phyloP scores from a whole-genome alignment of 1,140 invertebrate species.

The Oryzaephilus surinamensis region DNA sequence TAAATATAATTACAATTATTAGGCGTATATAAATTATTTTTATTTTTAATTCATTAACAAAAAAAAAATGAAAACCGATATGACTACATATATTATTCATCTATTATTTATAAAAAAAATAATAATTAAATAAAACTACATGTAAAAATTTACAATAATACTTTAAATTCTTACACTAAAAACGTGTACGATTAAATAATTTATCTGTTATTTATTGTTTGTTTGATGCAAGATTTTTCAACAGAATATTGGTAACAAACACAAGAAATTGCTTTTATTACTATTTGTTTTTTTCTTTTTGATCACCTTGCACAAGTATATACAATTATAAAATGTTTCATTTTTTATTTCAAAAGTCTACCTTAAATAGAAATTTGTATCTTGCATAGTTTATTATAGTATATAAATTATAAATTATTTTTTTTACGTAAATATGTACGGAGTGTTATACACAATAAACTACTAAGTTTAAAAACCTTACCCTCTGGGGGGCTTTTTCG shows the following conservation, averaged over 20 bases:
- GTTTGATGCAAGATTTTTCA: not conserved
- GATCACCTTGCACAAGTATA: conserved; percentile 13
- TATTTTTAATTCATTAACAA: conserved; percentile 18
- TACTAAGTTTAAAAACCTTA: conserved; percentile 24
- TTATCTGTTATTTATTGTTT: not conserved
- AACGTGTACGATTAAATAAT: not conserved
- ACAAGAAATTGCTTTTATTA: too few relatives aligned
- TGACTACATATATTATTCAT: conserved; percentile 19
- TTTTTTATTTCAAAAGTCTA: conserved; percentile 6
- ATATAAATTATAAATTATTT: conserved; percentile 15
- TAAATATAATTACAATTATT: conserved; percentile 30
- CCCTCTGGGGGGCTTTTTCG: too few relatives aligned
- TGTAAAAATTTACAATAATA: conserved; percentile 4
- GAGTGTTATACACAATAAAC: conserved; percentile 28
- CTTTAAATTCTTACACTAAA: not conserved
- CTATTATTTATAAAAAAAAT: conserved; percentile 10
- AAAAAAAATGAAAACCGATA: too few relatives aligned
- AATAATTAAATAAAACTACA: conserved; percentile 12
- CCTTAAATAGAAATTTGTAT: not conserved
- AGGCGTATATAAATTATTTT: conserved; percentile 24
- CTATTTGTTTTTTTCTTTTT: too few relatives aligned
- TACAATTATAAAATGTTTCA: conserved; percentile 13
- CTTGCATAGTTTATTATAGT: conserved; percentile 1
- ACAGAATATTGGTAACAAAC: too few relatives aligned
- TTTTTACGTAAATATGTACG: conserved; percentile 17